These are phyloP conservation scores for Anhinga rufa DNA, from an alignment of 2,113 vertebrate species.

Conservation along the genomic window DNA sequence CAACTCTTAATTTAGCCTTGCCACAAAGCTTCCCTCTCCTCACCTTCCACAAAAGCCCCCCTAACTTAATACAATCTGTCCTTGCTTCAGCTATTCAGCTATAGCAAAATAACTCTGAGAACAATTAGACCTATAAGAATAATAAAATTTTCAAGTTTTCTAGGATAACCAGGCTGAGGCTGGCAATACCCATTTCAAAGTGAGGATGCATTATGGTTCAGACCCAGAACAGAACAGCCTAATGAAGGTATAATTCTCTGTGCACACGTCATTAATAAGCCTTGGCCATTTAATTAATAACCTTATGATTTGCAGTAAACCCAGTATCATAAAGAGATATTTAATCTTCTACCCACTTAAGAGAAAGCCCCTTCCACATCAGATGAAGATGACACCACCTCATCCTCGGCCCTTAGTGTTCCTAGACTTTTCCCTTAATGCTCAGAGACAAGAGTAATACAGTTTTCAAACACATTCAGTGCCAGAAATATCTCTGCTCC, in stretches of 20 bases:
- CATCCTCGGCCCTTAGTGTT: not conserved
- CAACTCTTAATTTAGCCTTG: not conserved
- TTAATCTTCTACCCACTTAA: not conserved
- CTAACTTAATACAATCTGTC: not conserved
- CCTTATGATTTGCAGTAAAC: not conserved
- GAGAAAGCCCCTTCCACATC: not conserved
- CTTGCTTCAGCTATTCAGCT: not conserved
- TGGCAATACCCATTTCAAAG: not conserved
- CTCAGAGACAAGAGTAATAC: not conserved
- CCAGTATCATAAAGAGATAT: not conserved
- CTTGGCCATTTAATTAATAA: slow-evolving; percentile 9
- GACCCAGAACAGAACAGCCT: not conserved
- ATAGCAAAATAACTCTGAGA: not conserved
- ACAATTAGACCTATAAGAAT: not conserved
- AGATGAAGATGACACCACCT: not conserved
- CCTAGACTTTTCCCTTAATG: not conserved
- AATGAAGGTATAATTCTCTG: not conserved
- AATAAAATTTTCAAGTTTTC: not conserved
- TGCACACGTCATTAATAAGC: slow-evolving; percentile 8
- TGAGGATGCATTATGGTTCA: not conserved
- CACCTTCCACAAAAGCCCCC: not conserved
- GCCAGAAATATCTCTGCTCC: not conserved
- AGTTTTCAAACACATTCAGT: not conserved
- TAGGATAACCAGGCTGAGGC: not conserved
- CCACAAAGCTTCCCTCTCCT: not conserved